Conservation (phyloP, 2,888 invertebrate species). For the Synanthedon vespiformis region DNA sequence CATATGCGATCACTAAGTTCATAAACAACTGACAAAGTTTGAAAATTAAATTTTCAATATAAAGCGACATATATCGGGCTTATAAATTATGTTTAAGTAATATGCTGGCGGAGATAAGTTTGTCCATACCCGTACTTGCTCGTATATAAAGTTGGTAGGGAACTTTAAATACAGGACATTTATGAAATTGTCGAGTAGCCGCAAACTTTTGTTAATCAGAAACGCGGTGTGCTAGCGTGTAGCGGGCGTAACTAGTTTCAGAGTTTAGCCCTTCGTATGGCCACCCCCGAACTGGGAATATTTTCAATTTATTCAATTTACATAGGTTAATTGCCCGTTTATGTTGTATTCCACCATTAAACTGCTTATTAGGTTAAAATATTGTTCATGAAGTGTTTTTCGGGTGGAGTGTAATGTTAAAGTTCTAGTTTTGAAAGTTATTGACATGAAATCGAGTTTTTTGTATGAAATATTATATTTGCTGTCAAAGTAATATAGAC, state of each 20-base stretch:
- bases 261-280: conserved; percentile 35
- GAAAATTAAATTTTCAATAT: background rate
- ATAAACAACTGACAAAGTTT: background rate
- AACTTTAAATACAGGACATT: conserved; percentile 43
- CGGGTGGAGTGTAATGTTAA: too few relatives aligned
- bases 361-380: conserved; percentile 11
- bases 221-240: conserved; percentile 21
- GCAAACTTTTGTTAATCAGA: conserved; percentile 59
- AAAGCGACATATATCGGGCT: background rate
- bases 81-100: too few relatives aligned
- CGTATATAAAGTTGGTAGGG: conserved; percentile 3
- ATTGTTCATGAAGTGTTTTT: too few relatives aligned
- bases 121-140: too few relatives aligned
- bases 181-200: conserved; percentile 33
- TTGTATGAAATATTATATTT: too few relatives aligned
- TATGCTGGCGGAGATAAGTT: too few relatives aligned
- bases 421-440: too few relatives aligned
- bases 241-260: conserved; percentile 31
- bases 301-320: conserved; percentile 53
- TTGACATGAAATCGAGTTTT: too few relatives aligned
- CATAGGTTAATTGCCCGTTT: conserved; percentile 41
- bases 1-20: background rate
- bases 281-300: conserved; percentile 23
- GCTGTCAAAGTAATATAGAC: too few relatives aligned
- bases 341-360: conserved; percentile 19